Percentiles rank a stretch among this genome's conserved stretches.
Conservation (phyloP, 1,140 invertebrate species). For the Delia radicum region DNA sequence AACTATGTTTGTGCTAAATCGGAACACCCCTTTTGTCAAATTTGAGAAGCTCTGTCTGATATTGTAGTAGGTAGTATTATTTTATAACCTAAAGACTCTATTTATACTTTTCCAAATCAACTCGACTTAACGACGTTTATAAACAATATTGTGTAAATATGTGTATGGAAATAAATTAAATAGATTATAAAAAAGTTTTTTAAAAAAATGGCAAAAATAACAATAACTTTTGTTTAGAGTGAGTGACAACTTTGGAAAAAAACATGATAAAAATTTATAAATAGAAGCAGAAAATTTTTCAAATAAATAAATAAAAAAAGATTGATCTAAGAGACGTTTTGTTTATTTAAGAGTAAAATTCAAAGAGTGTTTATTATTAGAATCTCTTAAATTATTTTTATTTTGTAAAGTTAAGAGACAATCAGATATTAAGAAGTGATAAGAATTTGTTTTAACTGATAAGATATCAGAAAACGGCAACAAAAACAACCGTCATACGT, state of each 20-base stretch:
- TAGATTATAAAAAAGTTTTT: no score
- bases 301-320: not conserved
- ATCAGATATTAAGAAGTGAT: not conserved
- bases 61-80: no score
- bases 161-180: not conserved
- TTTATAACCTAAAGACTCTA: no score
- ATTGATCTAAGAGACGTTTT: not conserved
- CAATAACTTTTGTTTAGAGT: not conserved
- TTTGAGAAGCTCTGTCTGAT: no score
- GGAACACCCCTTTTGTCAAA: no score
- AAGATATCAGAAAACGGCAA: no score
- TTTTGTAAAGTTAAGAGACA: not conserved
- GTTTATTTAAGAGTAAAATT: not conserved
- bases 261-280: not conserved
- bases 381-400: not conserved
- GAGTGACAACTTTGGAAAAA: no score
- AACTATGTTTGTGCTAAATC: no score
- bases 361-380: not conserved
- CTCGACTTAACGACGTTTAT: not conserved
- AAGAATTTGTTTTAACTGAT: not conserved
- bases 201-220: not conserved
- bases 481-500: no score
- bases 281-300: not conserved
- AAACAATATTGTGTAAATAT: not conserved
- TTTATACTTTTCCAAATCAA: not conserved